Evolutionary conservation across 1,140 invertebrate species (phyloP), one percentile per base, ranked within the genome.

Genomic region (Phortica variegata): DNA sequence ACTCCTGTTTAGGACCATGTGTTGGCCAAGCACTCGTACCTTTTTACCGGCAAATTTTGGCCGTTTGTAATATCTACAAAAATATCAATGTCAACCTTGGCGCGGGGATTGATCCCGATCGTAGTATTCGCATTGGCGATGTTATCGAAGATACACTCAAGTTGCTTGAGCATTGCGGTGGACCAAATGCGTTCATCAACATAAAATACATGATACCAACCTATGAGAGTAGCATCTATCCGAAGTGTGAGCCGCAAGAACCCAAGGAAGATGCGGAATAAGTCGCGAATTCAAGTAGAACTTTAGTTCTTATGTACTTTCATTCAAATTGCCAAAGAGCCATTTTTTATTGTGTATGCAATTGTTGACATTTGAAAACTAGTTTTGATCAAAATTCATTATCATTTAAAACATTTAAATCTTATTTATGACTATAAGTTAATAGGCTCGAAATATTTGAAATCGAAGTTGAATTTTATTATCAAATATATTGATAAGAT

Each of bases 151-250:
- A 97, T 70, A 96, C 93, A 3, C 78, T 97, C 31, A 91, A 96
- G 80, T 79, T 91, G 16, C 80, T 97, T 45, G 93, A 97, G 76
- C 80, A 83, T 52, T 88, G 89, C 69, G 94, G 94, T 5, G 93
- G 94, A 3, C 87, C 91, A 57, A 91, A 96, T 77, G 93, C 94
- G 5, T 97, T 93, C 70, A 95, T 95, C 58, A 95, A 96, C 75
- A 96, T 97, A 59, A 97, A 97, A 79, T 96, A 96, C 73, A 93
- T 97, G 86, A 84, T 97, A 47, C 94, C 94, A 0, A 97, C 93
- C 4, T 97, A 97, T 61, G 93, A 97, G 75, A 95, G 93, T n/a
- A 92, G 90, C 72, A 83, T 93, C 6, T 70, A 68, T 21, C 70
- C 70, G 1, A 60, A 56, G 20, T 73, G 70, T 42, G 56, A 58